Evolutionary conservation across 2,797 vertebrate genomes (phyloP).

Genomic region (Micromesistius poutassou): DNA sequence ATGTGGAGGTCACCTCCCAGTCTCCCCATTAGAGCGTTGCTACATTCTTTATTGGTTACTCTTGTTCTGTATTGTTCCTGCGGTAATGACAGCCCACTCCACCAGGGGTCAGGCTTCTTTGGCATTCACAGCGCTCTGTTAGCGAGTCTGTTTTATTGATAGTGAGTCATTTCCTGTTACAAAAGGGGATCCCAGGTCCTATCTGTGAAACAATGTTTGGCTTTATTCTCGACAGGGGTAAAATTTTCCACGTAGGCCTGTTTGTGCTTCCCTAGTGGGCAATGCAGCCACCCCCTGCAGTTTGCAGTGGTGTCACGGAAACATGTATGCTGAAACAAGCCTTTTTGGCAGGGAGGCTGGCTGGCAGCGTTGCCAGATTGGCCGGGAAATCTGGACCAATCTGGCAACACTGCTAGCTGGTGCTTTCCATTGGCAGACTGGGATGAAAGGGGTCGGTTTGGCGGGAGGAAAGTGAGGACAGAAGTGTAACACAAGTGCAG

Average conservation of each 20-base stretch:
- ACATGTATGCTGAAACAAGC: constrained; percentile 39
- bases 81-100: constrained; percentile 24
- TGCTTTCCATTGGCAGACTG: constrained; percentile 43
- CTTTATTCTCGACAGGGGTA: constrained; percentile 28
- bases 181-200: constrained; percentile 30
- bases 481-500: neutral
- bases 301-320: constrained; percentile 41
- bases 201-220: constrained; percentile 60
- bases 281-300: neutral
- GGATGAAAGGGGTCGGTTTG: constrained; percentile 25
- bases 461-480: constrained; percentile 8
- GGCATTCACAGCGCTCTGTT: constrained; percentile 25
- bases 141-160: constrained; percentile 27
- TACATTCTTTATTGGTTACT: constrained; percentile 5
- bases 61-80: constrained; percentile 9
- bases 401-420: neutral
- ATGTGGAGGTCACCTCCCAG: constrained; percentile 24
- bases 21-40: constrained; percentile 52
- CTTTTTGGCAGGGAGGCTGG: constrained; percentile 6
- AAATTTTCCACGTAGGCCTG: constrained; percentile 51
- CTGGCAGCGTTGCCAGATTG: neutral
- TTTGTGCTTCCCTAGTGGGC: neutral
- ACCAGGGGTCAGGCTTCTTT: constrained; percentile 31
- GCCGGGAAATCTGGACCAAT: too few relatives aligned
- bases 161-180: constrained; percentile 61